Percentiles rank a stretch among this genome's conserved stretches.
phyloP scores from a whole-genome alignment of 2,113 vertebrate species.

The Meleagris gallopavo region DNA sequence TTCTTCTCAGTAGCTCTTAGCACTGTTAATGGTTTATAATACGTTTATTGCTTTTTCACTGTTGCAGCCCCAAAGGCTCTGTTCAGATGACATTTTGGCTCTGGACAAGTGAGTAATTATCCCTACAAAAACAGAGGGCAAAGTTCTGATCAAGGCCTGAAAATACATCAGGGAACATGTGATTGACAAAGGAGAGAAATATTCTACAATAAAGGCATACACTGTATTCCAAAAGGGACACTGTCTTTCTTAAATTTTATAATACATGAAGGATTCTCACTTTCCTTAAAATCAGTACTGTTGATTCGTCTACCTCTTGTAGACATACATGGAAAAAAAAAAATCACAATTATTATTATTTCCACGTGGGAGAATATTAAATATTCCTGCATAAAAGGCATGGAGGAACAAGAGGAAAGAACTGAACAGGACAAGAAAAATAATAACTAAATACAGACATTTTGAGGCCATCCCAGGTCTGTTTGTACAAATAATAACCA shows the following conservation, averaged over 20 bases:
- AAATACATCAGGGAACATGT: background rate
- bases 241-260: background rate
- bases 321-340: background rate
- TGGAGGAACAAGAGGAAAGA: background rate
- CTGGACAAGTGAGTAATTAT: background rate
- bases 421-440: background rate
- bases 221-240: background rate
- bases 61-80: background rate
- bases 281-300: background rate
- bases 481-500: background rate
- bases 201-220: background rate
- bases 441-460: background rate
- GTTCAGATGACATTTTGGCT: background rate
- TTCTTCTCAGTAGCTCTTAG: background rate
- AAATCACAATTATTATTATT: background rate
- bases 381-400: background rate
- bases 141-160: background rate
- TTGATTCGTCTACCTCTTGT: background rate
- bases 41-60: background rate
- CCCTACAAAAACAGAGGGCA: background rate
- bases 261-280: background rate
- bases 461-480: background rate
- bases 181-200: background rate
- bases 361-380: background rate
- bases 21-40: background rate